phyloP scores from a whole-genome alignment of 1,140 invertebrate species.

The Zaprionus ghesquierei region DNA sequence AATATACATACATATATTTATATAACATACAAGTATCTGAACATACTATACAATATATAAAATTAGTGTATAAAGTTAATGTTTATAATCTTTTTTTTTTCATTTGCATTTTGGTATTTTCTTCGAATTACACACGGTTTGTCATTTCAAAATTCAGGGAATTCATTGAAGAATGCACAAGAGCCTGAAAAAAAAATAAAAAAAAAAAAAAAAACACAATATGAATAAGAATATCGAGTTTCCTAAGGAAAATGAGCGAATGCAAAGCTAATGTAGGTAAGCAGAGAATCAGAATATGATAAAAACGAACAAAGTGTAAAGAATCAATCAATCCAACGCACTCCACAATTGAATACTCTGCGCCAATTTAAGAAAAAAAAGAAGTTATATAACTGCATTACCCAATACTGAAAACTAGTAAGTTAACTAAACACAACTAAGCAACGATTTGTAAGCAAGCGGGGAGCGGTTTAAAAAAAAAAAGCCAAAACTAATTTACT shows the following conservation, averaged over 20 bases:
- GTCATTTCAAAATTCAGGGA: neutral
- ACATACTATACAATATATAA: neutral
- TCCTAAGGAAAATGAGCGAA: neutral
- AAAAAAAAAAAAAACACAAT: neutral
- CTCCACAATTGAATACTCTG: neutral
- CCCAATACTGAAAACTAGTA: neutral
- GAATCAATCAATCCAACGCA: neutral
- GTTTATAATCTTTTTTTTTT: neutral
- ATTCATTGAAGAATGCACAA: neutral
- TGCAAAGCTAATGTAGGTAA: neutral
- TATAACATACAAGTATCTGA: neutral
- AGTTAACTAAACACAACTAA: neutral
- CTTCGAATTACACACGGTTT: neutral
- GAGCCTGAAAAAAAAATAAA: neutral
- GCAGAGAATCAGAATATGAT: neutral
- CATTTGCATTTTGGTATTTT: neutral
- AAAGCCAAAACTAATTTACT: no score
- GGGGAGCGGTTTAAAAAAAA: no score
- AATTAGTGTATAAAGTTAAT: neutral
- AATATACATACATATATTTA: no score
- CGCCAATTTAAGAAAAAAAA: neutral
- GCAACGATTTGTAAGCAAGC: no score
- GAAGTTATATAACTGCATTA: neutral
- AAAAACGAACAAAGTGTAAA: neutral
- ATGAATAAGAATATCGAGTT: neutral